Evolutionary conservation across 2,113 vertebrate genomes (phyloP).

Genomic region (Pomatorhinus ruficollis): DNA sequence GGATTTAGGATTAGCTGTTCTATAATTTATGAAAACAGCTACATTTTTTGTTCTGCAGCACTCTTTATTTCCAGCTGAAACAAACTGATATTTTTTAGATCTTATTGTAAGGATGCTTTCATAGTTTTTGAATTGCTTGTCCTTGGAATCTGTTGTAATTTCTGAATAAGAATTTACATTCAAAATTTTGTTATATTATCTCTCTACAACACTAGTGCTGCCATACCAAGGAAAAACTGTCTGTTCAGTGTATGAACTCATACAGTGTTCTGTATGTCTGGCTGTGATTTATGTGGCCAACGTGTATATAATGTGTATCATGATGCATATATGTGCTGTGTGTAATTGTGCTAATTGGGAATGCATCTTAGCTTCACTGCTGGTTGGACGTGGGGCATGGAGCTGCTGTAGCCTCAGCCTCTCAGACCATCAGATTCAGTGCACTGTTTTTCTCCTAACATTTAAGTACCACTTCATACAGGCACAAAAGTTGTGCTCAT

Average conservation of each 20-base stretch:
- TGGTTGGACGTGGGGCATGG: background rate
- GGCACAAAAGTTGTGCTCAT: background rate
- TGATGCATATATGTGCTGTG: background rate
- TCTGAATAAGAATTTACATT: background rate
- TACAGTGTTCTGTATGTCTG: background rate
- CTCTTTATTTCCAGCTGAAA: background rate
- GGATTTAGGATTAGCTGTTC: background rate
- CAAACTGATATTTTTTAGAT: background rate
- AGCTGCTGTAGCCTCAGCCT: background rate
- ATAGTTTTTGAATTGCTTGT: background rate
- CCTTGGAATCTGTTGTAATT: background rate
- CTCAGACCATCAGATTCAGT: background rate
- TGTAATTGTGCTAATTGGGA: background rate
- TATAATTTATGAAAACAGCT: background rate
- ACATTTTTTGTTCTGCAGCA: background rate
- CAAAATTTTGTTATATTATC: background rate
- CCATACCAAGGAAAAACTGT: background rate
- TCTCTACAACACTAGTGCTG: background rate
- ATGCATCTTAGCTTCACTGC: background rate
- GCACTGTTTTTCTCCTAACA: background rate
- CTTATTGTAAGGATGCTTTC: background rate
- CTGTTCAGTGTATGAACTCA: background rate
- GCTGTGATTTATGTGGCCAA: background rate
- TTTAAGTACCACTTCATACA: background rate
- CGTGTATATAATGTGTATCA: too few relatives aligned